Conservation (phyloP, 2,888 invertebrate genomes). For the Agrochola circellaris region DNA sequence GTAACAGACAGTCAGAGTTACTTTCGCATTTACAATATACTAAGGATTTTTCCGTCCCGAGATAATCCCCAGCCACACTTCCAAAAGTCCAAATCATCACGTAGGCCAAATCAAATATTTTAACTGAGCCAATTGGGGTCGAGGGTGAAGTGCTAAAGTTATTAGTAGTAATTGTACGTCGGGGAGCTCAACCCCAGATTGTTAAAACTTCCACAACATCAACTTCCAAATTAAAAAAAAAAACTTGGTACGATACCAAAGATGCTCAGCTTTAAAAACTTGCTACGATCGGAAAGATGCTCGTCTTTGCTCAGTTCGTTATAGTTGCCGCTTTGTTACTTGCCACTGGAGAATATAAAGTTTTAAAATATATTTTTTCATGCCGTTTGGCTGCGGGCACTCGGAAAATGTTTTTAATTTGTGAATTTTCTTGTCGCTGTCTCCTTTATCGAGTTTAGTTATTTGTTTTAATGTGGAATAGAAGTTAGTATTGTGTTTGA, state of each 20-base stretch:
- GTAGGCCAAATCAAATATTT: conserved; percentile 53
- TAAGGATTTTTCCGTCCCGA: not conserved
- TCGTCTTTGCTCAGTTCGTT: conserved; percentile 42
- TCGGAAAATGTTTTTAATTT: conserved; percentile 47
- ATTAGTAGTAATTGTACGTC: conserved; percentile 62
- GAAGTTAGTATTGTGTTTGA: conserved; percentile 9
- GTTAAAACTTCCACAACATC: conserved; percentile 63
- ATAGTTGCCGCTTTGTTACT: conserved; percentile 54
- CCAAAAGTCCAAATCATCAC: conserved; percentile 27
- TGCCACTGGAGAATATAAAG: conserved; percentile 34
- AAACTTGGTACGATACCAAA: conserved; percentile 36
- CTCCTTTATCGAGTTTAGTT: conserved; percentile 5
- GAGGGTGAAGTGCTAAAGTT: conserved; percentile 60
- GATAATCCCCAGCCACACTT: not conserved
- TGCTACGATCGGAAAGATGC: conserved; percentile 56
- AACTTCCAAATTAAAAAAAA: conserved; percentile 62
- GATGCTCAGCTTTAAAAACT: conserved; percentile 50
- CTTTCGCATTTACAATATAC: not conserved
- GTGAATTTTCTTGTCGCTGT: conserved; percentile 32
- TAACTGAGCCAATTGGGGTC: conserved; percentile 55
- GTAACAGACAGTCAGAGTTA: not conserved
- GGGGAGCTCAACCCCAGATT: conserved; percentile 48
- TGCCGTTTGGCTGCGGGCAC: conserved; percentile 33
- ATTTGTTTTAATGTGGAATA: conserved; percentile 14
- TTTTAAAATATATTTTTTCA: conserved; percentile 51